Evolutionary conservation across 2,888 invertebrate species (phyloP), one percentile per base, ranked within the genome.

Genomic region (Argynnis bischoffii): DNA sequence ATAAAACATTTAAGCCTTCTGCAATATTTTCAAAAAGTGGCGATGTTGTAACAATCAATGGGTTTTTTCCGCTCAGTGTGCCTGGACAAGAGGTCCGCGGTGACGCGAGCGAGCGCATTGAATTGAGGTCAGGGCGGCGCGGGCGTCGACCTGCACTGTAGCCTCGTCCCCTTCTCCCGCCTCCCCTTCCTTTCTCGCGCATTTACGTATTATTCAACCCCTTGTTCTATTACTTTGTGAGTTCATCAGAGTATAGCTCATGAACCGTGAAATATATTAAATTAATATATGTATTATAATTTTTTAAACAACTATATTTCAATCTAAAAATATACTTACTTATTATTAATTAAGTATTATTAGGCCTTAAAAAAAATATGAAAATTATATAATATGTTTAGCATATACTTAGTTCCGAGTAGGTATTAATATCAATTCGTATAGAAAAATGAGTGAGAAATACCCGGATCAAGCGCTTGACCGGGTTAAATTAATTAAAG

Each of bases 111-210:
- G 26, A 26, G 86, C 87, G 86, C 87, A 81, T 80, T 85, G 81
- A 81, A 92, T 91, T 91, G 90, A 83, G 92, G 92, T 92, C 90
- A 92, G 90, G 90, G 92, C 91, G 89, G 85, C 91, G 91, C 90
- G 91, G 92, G 75, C 91, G 89, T 86, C 92, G 92, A 93, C 89
- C 92, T 80, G 86, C 84, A 82, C 92, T 80, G 86, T 84, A 82
- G 87, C 86, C 87, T 84, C 87, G 79, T 71, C 76, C 75, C 77
- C 77, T 76, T 76, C 74, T 76, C 74, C 80, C 72, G 75, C 76
- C 76, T 76, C 77, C 76, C 73, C 76, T 15, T 70, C 70, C 77
- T 72, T 71, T 75, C 75, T 75, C 74, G 74, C 77, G 75, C 75
- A 77, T 72, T 77, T 75, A 73, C 77, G 15, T 61, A 50, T 61